Conservation (phyloP, 2,888 invertebrate genomes). For the Drosophila histrio region DNA sequence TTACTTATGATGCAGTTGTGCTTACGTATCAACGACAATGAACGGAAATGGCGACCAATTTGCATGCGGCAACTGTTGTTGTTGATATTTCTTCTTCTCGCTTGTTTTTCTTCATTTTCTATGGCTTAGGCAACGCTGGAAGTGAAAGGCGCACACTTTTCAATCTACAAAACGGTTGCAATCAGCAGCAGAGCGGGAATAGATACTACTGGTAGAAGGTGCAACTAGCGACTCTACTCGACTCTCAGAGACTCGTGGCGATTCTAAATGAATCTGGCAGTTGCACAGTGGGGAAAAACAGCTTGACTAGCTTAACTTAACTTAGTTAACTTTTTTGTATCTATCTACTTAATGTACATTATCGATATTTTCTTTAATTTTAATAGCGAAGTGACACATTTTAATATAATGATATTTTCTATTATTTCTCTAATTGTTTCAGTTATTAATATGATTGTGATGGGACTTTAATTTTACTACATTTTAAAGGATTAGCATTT, state of each 20-base stretch:
- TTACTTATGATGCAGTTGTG: constrained; percentile 66
- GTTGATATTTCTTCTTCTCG: constrained; percentile 13
- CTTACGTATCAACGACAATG: constrained; percentile 67
- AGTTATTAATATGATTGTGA: too few species aligned
- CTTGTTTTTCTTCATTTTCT: constrained; percentile 16
- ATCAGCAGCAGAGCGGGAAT: not conserved
- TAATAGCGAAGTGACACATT: too few species aligned
- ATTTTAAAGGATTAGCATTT: too few species aligned
- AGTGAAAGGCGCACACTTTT: constrained; percentile 56
- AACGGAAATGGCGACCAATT: constrained; percentile 76
- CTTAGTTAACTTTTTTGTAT: too few species aligned
- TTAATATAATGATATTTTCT: too few species aligned
- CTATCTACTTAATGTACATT: too few species aligned
- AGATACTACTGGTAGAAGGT: not conserved
- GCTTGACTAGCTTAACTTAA: too few species aligned
- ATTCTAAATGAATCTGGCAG: constrained; percentile 36
- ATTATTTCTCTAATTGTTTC: too few species aligned
- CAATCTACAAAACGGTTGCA: not conserved
- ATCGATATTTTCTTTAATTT: too few species aligned
- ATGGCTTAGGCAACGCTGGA: constrained; percentile 41
- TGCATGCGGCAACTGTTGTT: constrained; percentile 60
- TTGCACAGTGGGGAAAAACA: too few species aligned
- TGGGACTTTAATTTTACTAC: too few species aligned
- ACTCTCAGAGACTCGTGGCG: not conserved
- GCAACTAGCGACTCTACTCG: not conserved